Evolutionary conservation across 2,888 invertebrate species (phyloP), one percentile per base, ranked within the genome.

Genomic region (Brenthis daphne): DNA sequence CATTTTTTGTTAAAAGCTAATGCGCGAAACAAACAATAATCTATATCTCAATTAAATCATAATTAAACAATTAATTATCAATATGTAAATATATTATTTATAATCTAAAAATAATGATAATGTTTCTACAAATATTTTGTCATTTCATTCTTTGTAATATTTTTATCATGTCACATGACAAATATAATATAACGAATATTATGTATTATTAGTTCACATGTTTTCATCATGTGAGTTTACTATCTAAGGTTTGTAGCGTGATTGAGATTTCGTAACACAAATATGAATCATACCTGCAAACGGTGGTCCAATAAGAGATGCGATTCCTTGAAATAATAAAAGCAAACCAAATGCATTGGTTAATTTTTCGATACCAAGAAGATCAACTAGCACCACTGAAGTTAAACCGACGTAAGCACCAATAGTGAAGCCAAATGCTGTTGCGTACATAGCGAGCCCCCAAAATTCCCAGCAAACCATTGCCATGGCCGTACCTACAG

Each of bases 341-440:
- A 99, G 93, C 53, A 99, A 92, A 8, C 99, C 99, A 88, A 99
- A 99, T 33, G 98, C 98, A 87, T 98, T 98, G n/a, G 98, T 99
- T 67, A 99, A 93, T 82, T 95, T 96, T 75, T 98, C 98, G 75
- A 99, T 91, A n/a, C 98, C 98, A 65, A 99, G 92, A 55, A 99
- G 94, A 88, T 99, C 99, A 37, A 99, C 99, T 70, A 99, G 94
- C 74, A 99, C 97, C 65, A 99, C 98, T 29, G 98, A 98, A 3
- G 99, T 99, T 64, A 99, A 93, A n/a, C 98, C 98, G 60, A 99
- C 98, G 85, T 99, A 99, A 69, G 98, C 98, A 75, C 99, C 98
- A 79, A 98, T 97, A 20, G 97, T 97, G 81, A 98, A 97, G 65
- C 99, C 99, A 84, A 97, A 99, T 12, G 96, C 93, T 50, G 94